A percentile compares a stretch with the other conserved stretches of the same genome.
Conservation (phyloP, 2,888 invertebrate species). For the Callyntrura sp. region DNA sequence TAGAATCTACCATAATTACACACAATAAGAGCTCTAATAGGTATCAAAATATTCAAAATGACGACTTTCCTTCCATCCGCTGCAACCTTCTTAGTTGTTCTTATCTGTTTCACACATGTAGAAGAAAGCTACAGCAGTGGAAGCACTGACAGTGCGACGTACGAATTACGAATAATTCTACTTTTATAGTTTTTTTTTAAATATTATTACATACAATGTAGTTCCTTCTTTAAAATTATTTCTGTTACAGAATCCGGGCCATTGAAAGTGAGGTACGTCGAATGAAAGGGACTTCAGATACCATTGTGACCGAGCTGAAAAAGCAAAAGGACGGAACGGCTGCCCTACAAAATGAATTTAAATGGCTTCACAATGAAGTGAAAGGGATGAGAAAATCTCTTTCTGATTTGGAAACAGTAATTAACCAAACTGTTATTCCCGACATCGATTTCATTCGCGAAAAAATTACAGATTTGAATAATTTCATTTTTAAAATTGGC, state of each 20-base stretch:
- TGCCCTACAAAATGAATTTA: constrained; percentile 59
- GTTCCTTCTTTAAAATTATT: not conserved
- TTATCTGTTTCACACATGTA: not conserved
- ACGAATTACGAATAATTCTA: not conserved
- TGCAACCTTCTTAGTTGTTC: not conserved
- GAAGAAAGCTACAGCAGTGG: constrained; percentile 3
- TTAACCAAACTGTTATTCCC: constrained; percentile 50
- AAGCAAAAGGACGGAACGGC: constrained; percentile 60
- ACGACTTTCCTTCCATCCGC: not conserved
- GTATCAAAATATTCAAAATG: not conserved
- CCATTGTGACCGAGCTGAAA: constrained; percentile 47
- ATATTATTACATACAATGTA: not conserved
- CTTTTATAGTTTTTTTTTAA: not conserved
- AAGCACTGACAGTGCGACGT: constrained; percentile 61
- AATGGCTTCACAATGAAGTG: constrained; percentile 61
- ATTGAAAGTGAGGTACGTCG: constrained; percentile 66
- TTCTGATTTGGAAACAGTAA: constrained; percentile 50
- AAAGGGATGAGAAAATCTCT: constrained; percentile 56
- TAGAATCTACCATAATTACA: too few species aligned
- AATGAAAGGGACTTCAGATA: constrained; percentile 54
- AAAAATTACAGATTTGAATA: constrained; percentile 38
- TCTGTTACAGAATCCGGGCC: constrained; percentile 32
- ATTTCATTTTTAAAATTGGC: constrained; percentile 38
- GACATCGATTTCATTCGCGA: constrained; percentile 59
- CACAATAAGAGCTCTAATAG: too few species aligned